These are phyloP conservation scores for Hypomecis punctinalis DNA, from an alignment of 2,888 invertebrate genomes.

Conservation along the genomic window DNA sequence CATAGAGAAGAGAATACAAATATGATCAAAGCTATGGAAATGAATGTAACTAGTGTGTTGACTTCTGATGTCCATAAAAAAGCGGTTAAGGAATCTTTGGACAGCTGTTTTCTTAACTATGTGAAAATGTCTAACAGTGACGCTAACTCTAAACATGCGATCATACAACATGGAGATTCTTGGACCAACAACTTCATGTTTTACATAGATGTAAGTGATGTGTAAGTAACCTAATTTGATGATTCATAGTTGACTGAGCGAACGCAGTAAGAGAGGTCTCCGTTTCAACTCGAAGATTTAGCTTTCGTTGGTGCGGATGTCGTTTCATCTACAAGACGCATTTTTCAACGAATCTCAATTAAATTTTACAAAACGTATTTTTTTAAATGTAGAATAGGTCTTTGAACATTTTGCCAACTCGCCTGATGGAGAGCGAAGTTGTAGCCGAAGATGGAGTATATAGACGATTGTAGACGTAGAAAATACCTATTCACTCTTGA, in stretches of 20 bases:
- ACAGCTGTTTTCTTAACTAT: background rate
- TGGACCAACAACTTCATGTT: conserved; percentile 63
- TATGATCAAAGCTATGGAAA: conserved; percentile 27
- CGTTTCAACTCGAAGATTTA: too few relatives aligned
- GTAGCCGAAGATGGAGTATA: too few relatives aligned
- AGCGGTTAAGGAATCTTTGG: conserved; percentile 26
- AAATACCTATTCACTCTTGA: too few relatives aligned
- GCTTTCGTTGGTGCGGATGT: too few relatives aligned
- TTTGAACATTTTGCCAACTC: too few relatives aligned
- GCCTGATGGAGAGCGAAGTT: too few relatives aligned
- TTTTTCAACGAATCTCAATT: too few relatives aligned
- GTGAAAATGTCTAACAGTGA: conserved; percentile 39
- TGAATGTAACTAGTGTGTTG: conserved; percentile 20
- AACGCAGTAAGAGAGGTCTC: too few relatives aligned
- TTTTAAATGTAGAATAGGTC: too few relatives aligned
- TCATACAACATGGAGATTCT: conserved; percentile 56
- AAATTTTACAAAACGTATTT: too few relatives aligned
- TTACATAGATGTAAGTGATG: conserved; percentile 47
- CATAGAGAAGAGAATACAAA: background rate
- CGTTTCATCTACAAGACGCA: too few relatives aligned
- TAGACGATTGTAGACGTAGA: too few relatives aligned
- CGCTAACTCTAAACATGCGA: conserved; percentile 43
- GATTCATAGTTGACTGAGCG: background rate
- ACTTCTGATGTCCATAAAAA: conserved; percentile 39
- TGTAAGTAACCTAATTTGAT: background rate